Percentiles rank a stretch among this genome's conserved stretches.
Evolutionary conservation across 2,888 invertebrate genomes (phyloP).

Genomic region (Geotrupes spiniger): DNA sequence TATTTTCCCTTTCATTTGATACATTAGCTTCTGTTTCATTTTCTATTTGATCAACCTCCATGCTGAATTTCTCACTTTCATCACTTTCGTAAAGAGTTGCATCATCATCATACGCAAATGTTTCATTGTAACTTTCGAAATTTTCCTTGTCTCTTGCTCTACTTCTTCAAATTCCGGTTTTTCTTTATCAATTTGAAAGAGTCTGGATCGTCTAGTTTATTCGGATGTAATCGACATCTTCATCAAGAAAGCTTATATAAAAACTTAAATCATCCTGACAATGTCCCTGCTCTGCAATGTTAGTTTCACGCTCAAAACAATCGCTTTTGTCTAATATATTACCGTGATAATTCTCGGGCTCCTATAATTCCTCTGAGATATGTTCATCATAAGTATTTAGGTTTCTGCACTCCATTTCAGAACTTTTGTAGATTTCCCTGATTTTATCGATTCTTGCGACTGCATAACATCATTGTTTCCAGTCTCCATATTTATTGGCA

Average conservation of each 20-base stretch:
- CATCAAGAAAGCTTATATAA: constrained; percentile 13
- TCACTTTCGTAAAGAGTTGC: constrained; percentile 54
- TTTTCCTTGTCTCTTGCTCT: constrained; percentile 50
- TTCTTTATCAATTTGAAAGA: no score
- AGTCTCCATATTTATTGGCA: constrained; percentile 21
- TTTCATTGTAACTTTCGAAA: constrained; percentile 68
- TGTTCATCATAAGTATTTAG: constrained; percentile 22
- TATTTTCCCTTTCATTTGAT: constrained; percentile 41
- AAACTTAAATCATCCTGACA: constrained; percentile 13
- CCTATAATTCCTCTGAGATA: constrained; percentile 7
- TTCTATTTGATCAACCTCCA: constrained; percentile 54
- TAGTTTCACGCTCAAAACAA: no score
- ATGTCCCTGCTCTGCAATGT: constrained; percentile 8
- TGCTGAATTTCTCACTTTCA: constrained; percentile 59
- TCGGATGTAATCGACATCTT: constrained; percentile 6
- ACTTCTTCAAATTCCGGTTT: constrained; percentile 13
- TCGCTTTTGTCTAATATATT: constrained; percentile 12
- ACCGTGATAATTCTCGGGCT: constrained; percentile 17
- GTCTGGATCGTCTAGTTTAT: no score
- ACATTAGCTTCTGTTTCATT: constrained; percentile 38
- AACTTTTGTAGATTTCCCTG: background rate
- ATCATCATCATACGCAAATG: constrained; percentile 35
- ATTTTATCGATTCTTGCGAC: no score
- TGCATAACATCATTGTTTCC: constrained; percentile 24
- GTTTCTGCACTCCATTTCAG: constrained; percentile 4